These are phyloP conservation scores for Luscinia megarhynchos DNA, from an alignment of 2,797 vertebrate species.

Conservation along the genomic window DNA sequence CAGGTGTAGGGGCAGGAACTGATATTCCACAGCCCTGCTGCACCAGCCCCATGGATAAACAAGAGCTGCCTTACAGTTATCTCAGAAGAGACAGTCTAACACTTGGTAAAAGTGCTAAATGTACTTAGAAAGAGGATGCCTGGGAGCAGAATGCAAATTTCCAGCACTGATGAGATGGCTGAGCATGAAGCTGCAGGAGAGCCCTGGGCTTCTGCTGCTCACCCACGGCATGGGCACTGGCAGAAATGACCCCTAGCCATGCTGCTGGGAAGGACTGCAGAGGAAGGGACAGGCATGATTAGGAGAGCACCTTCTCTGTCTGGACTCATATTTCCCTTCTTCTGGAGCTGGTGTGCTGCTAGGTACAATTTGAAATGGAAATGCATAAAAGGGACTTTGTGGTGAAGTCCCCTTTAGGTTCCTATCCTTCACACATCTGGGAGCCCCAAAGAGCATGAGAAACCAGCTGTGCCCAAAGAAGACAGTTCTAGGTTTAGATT, in stretches of 20 bases:
- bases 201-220: background rate
- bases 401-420: background rate
- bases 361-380: background rate
- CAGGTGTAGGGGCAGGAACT: background rate
- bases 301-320: background rate
- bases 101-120: background rate
- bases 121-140: background rate
- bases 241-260: background rate
- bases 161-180: accelerated
- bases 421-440: background rate
- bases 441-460: background rate
- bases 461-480: background rate
- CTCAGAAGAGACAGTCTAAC: background rate
- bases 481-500: background rate
- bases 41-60: background rate
- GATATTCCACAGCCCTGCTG: background rate
- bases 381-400: background rate
- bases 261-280: background rate
- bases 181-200: background rate
- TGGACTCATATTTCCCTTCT: background rate
- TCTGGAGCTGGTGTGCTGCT: background rate
- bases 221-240: background rate
- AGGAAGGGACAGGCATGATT: background rate
- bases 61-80: background rate
- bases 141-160: background rate